Evolutionary conservation across 2,113 vertebrate genomes (phyloP), one percentile per base, ranked within the genome.

Genomic region (Speoplatyrhinus poulsoni): DNA sequence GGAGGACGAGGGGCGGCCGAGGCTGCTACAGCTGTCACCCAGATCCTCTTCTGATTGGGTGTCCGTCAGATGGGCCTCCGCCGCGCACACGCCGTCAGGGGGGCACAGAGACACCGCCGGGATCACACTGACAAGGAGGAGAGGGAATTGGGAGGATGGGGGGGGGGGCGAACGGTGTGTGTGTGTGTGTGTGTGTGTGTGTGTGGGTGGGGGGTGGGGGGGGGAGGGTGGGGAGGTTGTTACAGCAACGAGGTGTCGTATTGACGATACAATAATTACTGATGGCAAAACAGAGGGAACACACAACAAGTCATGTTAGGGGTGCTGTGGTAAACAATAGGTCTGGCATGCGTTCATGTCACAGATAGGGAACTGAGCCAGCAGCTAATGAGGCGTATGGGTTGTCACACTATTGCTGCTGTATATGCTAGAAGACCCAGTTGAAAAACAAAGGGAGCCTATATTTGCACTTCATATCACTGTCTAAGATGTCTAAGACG

Each of bases 71-170:
- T 82, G 85, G 63, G 70, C 75, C 65, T 89, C 89, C 3, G 68
- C 47, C 16, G 78, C 75, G 46, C 76, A 71, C 41, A 77, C 82
- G 36, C 79, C 86, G 77, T 92, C 92, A 60, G 91, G 92, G 15
- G 90, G 90, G 78, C 90, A 90, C 75, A 93, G 82, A 65, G 91
- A 92, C 59, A 93, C 76, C 1, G 79, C 87, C 3, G 92, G 92
- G 77, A 93, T 92, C 47, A 85, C 89, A 69, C 92, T 92, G 87
- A 50, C 69, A 70, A 69, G 33, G 55, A 65, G 72, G 13, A 54
- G 47, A 46, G 48, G 32, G 33, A 19, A 46, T 48, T 49, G 8
- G 57, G 17, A 53, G 7, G 1, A 46, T 15, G 12, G 19, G 7
- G 9, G n/a, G 2, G 26, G 32, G 58, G 52, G 8, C 36, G 1